Evolutionary conservation across 2,888 invertebrate species (phyloP).

Genomic region (Eupeodes latifasciatus): DNA sequence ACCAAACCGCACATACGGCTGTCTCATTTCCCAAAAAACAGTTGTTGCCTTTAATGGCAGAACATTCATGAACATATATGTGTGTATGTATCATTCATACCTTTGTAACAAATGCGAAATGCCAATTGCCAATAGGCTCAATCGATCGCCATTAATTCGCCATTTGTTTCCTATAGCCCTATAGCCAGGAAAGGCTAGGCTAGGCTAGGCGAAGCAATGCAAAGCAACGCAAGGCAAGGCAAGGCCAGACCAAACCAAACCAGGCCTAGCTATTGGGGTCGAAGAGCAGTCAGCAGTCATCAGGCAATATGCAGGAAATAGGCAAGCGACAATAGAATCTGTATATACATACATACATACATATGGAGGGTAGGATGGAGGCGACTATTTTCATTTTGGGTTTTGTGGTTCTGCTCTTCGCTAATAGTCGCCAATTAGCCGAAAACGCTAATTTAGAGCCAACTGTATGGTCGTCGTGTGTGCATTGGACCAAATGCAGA

Average conservation of each 20-base stretch:
- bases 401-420: slow-evolving; percentile 72
- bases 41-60: slow-evolving; percentile 24
- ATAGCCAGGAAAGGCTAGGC: no score
- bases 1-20: slow-evolving; percentile 66
- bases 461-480: slow-evolving; percentile 55
- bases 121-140: slow-evolving; percentile 75
- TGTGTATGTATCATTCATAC: not conserved
- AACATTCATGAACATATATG: slow-evolving; percentile 1
- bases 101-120: slow-evolving; percentile 69
- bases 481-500: slow-evolving; percentile 55
- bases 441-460: slow-evolving; percentile 73
- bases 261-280: not conserved
- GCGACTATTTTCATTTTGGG: slow-evolving; percentile 71
- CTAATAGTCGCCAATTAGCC: slow-evolving; percentile 75
- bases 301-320: not conserved
- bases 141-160: slow-evolving; percentile 75
- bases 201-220: no score
- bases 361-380: slow-evolving; percentile 9
- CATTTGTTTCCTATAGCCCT: slow-evolving; percentile 54
- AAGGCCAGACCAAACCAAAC: no score
- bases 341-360: no score
- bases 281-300: no score
- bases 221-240: no score
- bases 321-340: slow-evolving; percentile 16
- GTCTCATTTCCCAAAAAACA: slow-evolving; percentile 63